These are phyloP conservation scores for Macrostomum lignano DNA, from an alignment of 1,140 invertebrate genomes.

Conservation along the genomic window DNA sequence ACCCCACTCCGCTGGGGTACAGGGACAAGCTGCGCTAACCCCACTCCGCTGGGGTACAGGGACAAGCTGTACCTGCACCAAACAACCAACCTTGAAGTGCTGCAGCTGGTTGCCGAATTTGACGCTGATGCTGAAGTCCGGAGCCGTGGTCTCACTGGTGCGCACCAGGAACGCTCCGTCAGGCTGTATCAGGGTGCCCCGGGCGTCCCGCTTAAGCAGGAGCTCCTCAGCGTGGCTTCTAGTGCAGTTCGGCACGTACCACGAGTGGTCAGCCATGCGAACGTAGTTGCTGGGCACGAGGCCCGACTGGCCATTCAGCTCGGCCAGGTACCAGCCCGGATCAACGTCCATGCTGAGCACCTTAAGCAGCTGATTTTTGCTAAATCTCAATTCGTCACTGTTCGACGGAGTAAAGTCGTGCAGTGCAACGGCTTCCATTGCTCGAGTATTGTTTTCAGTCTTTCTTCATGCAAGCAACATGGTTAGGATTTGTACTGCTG, in stretches of 20 bases:
- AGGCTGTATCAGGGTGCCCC: constrained; percentile 12
- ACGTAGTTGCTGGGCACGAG: constrained; percentile 97
- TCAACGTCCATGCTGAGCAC: constrained; percentile 98
- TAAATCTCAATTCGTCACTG: constrained; percentile 93
- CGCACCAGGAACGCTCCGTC: constrained; percentile 93
- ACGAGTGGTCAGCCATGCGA: constrained; percentile 54
- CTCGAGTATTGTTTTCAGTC: too few species aligned
- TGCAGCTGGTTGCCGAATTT: constrained; percentile 89
- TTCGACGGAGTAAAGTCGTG: constrained; percentile 92
- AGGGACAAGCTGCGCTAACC: too few species aligned
- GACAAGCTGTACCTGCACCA: too few species aligned
- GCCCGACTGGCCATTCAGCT: constrained; percentile 84
- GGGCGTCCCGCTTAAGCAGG: constrained; percentile 41
- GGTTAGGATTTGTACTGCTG: too few species aligned
- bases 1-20: too few species aligned
- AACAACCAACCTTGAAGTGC: constrained; percentile 80
- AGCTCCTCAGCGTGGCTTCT: constrained; percentile 79
- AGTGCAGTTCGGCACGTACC: constrained; percentile 91
- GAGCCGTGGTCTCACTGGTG: constrained; percentile 88
- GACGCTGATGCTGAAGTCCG: constrained; percentile 92
- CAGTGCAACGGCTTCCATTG: too few species aligned
- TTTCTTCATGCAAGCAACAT: too few species aligned
- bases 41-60: too few species aligned
- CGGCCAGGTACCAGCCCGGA: constrained; percentile 96
- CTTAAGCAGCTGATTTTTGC: too few species aligned